Conservation (phyloP, 64 coral and sea anemone species). For the Montipora cactus region DNA sequence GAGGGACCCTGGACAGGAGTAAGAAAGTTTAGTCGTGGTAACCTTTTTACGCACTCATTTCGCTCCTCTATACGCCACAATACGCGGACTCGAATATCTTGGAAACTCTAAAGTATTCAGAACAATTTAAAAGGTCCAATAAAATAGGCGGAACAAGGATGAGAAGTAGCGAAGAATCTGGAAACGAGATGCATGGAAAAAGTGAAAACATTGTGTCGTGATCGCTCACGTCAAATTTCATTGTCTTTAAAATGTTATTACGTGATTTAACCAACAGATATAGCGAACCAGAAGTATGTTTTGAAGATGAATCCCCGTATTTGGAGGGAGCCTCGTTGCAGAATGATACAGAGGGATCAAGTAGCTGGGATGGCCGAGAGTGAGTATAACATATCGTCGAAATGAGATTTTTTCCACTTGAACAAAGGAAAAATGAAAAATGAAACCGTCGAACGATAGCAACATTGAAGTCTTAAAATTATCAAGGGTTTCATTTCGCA, state of each 20-base stretch:
- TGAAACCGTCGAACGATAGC: too few species aligned
- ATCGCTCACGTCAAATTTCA: not conserved
- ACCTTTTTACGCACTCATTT: not conserved
- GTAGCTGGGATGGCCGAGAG: not conserved
- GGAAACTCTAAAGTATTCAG: too few species aligned
- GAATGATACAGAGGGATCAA: constrained; percentile 1
- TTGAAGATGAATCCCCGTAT: not conserved
- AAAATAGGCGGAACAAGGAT: too few species aligned
- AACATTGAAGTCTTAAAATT: too few species aligned
- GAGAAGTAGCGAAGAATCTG: too few species aligned
- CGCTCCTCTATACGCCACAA: too few species aligned
- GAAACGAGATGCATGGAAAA: too few species aligned
- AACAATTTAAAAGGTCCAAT: too few species aligned
- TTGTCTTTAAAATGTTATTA: not conserved
- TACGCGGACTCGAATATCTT: too few species aligned
- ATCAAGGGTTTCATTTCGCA: too few species aligned
- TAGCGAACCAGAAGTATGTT: not conserved
- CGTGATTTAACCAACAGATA: not conserved
- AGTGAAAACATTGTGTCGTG: too few species aligned
- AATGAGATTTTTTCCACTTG: not conserved
- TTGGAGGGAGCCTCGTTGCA: not conserved
- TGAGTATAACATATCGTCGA: not conserved
- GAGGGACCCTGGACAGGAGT: not conserved
- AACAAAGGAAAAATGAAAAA: too few species aligned
- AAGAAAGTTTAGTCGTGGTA: not conserved